Conservation (phyloP, 2,113 vertebrate genomes). For the Danionella cerebrum region DNA sequence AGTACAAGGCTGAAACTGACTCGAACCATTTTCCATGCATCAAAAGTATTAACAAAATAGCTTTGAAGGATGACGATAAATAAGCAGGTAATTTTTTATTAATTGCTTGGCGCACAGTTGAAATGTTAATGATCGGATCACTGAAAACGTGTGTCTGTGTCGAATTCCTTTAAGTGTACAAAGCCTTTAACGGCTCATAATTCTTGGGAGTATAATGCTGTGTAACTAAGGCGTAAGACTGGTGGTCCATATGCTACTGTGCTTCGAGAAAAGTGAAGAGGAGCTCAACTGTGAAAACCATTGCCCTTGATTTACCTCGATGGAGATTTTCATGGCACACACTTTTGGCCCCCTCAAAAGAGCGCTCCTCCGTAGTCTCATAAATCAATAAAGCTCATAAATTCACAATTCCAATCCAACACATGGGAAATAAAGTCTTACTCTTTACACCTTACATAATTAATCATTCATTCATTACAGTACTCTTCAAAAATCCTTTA, state of each 20-base stretch:
- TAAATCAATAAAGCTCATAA: constrained; percentile 17
- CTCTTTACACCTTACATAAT: neutral
- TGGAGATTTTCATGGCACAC: neutral
- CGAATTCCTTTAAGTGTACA: neutral
- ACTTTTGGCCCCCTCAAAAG: neutral
- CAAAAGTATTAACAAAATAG: neutral
- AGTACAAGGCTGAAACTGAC: neutral
- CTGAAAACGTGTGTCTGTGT: neutral
- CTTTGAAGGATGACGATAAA: neutral
- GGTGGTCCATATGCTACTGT: neutral
- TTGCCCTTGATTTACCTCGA: constrained; percentile 25
- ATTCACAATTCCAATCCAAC: neutral
- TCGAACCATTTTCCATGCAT: constrained; percentile 24
- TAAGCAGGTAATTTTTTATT: neutral
- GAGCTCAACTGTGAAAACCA: constrained; percentile 3
- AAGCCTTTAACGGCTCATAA: neutral
- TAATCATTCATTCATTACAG: constrained; percentile 1
- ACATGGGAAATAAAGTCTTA: constrained; percentile 11
- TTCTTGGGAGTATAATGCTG: neutral
- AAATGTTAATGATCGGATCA: neutral
- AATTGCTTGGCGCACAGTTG: neutral
- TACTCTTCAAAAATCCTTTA: neutral
- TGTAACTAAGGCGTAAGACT: neutral
- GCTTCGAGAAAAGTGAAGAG: neutral
- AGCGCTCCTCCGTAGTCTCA: neutral